phyloP scores from a whole-genome alignment of 2,888 invertebrate species.

The Trilocha varians region DNA sequence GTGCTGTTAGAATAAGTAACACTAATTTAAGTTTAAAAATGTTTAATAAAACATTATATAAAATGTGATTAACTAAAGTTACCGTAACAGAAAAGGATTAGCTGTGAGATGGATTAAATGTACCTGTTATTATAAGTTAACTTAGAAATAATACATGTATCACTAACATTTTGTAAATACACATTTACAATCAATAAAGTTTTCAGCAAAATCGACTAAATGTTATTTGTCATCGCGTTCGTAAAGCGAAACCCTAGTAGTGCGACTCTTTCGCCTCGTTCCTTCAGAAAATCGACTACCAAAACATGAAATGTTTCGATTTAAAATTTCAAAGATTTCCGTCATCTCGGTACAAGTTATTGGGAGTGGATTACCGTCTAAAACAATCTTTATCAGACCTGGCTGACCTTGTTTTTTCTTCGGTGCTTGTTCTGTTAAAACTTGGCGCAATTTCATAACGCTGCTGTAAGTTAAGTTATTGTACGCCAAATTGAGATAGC shows the following conservation, averaged over 20 bases:
- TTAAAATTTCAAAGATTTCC: slow-evolving; percentile 20
- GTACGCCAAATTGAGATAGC: slow-evolving; percentile 42
- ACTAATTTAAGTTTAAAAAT: neutral
- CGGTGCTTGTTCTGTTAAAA: slow-evolving; percentile 29
- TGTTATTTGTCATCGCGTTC: slow-evolving; percentile 4
- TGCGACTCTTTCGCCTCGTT: slow-evolving; percentile 11
- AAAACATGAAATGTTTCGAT: slow-evolving; percentile 11
- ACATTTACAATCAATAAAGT: slow-evolving; percentile 17
- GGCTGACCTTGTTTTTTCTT: slow-evolving; percentile 14
- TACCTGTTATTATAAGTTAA: slow-evolving; percentile 5
- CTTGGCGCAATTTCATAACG: slow-evolving; percentile 25
- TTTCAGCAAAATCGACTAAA: slow-evolving; percentile 7
- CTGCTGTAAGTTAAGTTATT: slow-evolving; percentile 32
- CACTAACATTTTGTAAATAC: slow-evolving; percentile 27
- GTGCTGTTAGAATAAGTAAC: slow-evolving; percentile 37
- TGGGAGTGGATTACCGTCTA: slow-evolving; percentile 43
- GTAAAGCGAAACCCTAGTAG: slow-evolving; percentile 14
- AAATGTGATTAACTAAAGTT: too few species aligned
- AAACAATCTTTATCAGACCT: slow-evolving; percentile 32
- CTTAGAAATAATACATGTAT: slow-evolving; percentile 6
- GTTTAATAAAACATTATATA: neutral
- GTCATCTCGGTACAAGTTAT: slow-evolving; percentile 21
- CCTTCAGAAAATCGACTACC: slow-evolving; percentile 7
- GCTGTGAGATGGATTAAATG: slow-evolving; percentile 4
- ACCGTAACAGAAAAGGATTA: too few species aligned